Conservation (phyloP, 2,113 vertebrate species). For the Pholis gunnellus region DNA sequence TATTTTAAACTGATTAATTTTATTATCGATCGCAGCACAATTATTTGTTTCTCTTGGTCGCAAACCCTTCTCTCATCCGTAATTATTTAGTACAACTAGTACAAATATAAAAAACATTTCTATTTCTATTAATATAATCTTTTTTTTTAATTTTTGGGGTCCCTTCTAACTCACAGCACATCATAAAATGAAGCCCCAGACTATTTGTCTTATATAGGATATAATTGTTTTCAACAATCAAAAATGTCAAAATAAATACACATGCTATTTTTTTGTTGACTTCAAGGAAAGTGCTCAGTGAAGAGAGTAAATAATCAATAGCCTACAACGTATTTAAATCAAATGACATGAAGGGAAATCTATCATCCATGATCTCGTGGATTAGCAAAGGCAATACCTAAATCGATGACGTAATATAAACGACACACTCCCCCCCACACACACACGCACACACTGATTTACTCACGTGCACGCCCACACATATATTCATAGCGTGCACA, state of each 20-base stretch:
- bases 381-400: background rate
- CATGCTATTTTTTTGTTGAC: background rate
- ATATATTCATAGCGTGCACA: background rate
- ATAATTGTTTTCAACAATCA: background rate
- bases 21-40: background rate
- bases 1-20: background rate
- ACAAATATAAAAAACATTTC: background rate
- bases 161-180: background rate
- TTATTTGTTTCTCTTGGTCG: background rate
- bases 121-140: too few relatives aligned
- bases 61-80: background rate
- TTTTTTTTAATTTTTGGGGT: too few relatives aligned
- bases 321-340: background rate
- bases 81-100: background rate
- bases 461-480: background rate
- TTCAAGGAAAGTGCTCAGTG: background rate
- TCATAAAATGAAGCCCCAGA: background rate
- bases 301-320: background rate
- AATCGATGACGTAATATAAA: conserved; percentile 15
- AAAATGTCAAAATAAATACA: too few relatives aligned
- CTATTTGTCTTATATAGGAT: background rate
- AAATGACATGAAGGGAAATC: too few relatives aligned
- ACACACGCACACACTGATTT: background rate
- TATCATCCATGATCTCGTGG: background rate
- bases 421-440: background rate